Evolutionary conservation across 2,797 vertebrate species (phyloP), one percentile per base, ranked within the genome.

Genomic region (Heterohyrax brucei): DNA sequence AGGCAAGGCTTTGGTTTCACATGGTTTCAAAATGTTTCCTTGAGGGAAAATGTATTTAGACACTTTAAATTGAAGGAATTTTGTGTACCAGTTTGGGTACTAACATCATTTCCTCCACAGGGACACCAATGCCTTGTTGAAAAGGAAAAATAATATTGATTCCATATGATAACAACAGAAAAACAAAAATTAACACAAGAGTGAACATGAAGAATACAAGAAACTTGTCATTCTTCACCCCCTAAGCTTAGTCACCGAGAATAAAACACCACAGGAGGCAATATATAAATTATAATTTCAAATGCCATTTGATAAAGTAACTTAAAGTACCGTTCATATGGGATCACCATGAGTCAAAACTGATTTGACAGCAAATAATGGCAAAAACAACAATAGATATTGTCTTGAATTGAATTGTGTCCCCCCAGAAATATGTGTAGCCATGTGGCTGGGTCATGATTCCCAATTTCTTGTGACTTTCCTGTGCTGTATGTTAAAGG

Each of bases 31-130:
- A 97, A 93, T 70, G 14, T 89, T 96, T 96, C 59, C 78, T 81
- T 91, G 79, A 72, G 81, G 73, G 95, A 30, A 93, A 96, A 90
- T 92, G 39, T 95, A 92, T 66, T 88, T 94, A 94, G 68, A 95
- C 75, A 91, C 46, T 95, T 91, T 87, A 95, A 91, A 92, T 95
- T 46, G 86, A 95, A 95, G 66, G 68, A 95, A 95, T 89, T 89
- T 85, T 92, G 68, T 85, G 93, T 95, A 56, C 81, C 78, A 92
- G 78, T 33, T 68, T 88, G 86, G 78, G 89, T 72, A 28, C 70
- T 79, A 97, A 77, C 50, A 93, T 86, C 59, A 77, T 96, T 94
- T 93, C 79, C 87, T 96, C 94, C 90, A 50, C 66, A 84, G 13
- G 30, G n/a, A 89, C 70, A 22, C 46, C 53, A 62, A 39, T 39